phyloP scores from a whole-genome alignment of 1,140 invertebrate genomes.

The Mercenaria mercenaria region DNA sequence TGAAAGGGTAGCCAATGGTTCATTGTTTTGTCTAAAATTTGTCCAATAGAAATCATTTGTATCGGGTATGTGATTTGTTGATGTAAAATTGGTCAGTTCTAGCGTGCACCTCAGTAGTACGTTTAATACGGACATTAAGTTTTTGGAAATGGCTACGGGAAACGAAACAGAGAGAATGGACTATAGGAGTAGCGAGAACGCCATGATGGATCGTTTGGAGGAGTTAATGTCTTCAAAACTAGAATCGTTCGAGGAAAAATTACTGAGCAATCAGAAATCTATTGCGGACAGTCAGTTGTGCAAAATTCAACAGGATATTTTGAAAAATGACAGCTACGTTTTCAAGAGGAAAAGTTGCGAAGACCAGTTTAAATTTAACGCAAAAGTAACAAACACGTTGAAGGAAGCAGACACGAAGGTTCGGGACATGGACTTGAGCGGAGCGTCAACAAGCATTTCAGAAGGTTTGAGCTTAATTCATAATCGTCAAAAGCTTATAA shows the following conservation, averaged over 20 bases:
- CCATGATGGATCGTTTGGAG: neutral
- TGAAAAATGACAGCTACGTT: neutral
- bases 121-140: no score
- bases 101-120: no score
- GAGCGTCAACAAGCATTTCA: neutral
- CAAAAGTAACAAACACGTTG: neutral
- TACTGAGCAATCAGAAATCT: neutral
- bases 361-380: conserved; percentile 12
- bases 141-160: no score
- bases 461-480: conserved; percentile 1
- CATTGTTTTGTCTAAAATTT: neutral
- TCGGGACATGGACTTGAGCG: neutral
- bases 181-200: neutral
- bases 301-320: neutral
- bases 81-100: neutral
- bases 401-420: neutral
- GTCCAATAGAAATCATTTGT: neutral
- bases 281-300: neutral
- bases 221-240: conserved; percentile 1
- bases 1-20: neutral
- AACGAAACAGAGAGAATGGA: neutral
- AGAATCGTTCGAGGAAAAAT: neutral
- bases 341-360: conserved; percentile 22
- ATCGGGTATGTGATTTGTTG: neutral
- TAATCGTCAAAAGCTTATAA: neutral